These are phyloP conservation scores for Drosophila acutilabella DNA, from an alignment of 2,888 invertebrate genomes.

Conservation along the genomic window DNA sequence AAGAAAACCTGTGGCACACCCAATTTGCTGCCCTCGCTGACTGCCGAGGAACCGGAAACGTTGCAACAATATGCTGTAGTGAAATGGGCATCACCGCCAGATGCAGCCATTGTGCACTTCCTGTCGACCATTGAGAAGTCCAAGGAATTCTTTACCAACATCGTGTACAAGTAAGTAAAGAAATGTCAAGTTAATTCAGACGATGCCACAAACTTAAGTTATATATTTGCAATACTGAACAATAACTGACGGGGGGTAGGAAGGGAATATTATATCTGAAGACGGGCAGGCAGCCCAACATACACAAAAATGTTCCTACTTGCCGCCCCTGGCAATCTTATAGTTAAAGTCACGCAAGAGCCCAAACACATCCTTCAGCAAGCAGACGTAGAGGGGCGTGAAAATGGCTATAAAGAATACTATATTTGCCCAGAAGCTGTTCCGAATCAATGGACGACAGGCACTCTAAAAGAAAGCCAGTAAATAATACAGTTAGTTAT, in stretches of 20 bases:
- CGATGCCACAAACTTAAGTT: background rate
- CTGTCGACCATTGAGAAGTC: slow-evolving; percentile 89
- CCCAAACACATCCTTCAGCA: slow-evolving; percentile 64
- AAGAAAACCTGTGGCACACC: slow-evolving; percentile 86
- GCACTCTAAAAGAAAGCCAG: slow-evolving; percentile 3
- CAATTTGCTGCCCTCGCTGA: slow-evolving; percentile 82
- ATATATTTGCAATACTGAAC: background rate
- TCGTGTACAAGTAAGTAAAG: slow-evolving; percentile 89
- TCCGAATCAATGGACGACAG: slow-evolving; percentile 48
- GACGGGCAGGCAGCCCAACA: background rate
- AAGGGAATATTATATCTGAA: background rate
- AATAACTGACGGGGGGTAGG: background rate
- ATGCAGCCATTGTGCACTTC: slow-evolving; percentile 88
- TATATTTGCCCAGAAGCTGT: slow-evolving; percentile 53
- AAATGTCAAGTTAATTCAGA: background rate
- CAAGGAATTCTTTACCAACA: slow-evolving; percentile 92
- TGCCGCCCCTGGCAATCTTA: slow-evolving; percentile 40
- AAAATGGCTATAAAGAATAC: slow-evolving; percentile 75
- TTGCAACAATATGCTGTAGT: slow-evolving; percentile 86
- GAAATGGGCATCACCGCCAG: slow-evolving; percentile 88
- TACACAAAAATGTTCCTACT: slow-evolving; percentile 8
- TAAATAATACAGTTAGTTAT: background rate
- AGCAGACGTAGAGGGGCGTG: slow-evolving; percentile 73
- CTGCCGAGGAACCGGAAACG: slow-evolving; percentile 79
- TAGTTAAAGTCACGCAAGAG: slow-evolving; percentile 52